phyloP scores from a whole-genome alignment of 2,113 vertebrate species.

The Sciurus niger region DNA sequence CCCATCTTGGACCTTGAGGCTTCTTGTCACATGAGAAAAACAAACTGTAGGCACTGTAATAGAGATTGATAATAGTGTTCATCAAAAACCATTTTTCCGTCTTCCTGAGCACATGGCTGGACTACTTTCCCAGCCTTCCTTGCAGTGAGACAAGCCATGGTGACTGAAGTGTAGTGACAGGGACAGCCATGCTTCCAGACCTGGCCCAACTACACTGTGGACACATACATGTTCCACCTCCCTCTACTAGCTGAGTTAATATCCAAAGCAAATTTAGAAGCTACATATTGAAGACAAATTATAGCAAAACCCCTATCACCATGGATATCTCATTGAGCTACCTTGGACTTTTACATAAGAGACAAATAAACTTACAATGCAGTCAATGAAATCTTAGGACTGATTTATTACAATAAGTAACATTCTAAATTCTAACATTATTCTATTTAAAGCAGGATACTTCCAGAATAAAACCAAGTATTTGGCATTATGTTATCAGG shows the following conservation, averaged over 20 bases:
- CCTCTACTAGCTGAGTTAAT: neutral
- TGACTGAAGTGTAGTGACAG: neutral
- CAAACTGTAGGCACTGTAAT: neutral
- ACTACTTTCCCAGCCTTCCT: neutral
- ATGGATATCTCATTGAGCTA: neutral
- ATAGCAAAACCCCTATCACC: neutral
- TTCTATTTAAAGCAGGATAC: neutral
- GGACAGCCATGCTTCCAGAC: neutral
- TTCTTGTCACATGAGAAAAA: neutral
- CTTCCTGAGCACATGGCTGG: neutral
- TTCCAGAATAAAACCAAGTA: neutral
- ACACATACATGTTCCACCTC: neutral
- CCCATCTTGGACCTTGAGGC: neutral
- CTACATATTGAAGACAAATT: neutral
- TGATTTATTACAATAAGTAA: neutral
- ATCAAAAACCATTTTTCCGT: neutral
- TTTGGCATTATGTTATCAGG: neutral
- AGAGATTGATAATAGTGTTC: neutral
- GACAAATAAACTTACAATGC: neutral
- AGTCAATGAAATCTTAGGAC: neutral
- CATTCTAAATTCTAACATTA: slow-evolving; percentile 8
- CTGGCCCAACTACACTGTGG: neutral
- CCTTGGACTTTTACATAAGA: neutral
- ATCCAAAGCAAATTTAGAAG: neutral
- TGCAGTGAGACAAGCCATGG: neutral